These are phyloP conservation scores for Eumaeus atala DNA, from an alignment of 1,140 invertebrate genomes.

Conservation along the genomic window DNA sequence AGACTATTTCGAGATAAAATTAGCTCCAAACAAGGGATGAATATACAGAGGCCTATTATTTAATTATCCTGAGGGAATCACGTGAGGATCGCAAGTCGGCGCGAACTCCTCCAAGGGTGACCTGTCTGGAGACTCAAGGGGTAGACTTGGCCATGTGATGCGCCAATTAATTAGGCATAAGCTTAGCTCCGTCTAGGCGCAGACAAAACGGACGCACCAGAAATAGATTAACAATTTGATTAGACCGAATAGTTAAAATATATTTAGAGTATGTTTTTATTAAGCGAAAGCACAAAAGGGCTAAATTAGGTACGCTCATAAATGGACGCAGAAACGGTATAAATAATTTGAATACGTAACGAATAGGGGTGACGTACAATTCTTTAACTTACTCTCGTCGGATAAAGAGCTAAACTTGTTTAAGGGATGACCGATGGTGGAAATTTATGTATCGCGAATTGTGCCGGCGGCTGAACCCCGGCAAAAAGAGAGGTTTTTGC, in stretches of 20 bases:
- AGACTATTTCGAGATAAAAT: slow-evolving; percentile 13
- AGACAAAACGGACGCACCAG: slow-evolving; percentile 16
- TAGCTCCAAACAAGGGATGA: slow-evolving; percentile 37
- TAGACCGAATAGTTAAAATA: neutral
- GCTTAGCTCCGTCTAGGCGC: slow-evolving; percentile 19
- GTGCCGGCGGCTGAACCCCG: slow-evolving; percentile 55
- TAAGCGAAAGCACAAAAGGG: slow-evolving; percentile 47
- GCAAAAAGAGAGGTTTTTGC: slow-evolving; percentile 61
- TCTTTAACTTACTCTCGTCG: slow-evolving; percentile 65
- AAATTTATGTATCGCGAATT: slow-evolving; percentile 71
- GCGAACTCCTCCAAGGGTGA: slow-evolving; percentile 35
- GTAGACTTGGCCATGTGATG: slow-evolving; percentile 40
- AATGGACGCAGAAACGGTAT: slow-evolving; percentile 64
- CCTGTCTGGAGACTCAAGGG: slow-evolving; percentile 55
- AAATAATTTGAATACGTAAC: slow-evolving; percentile 74
- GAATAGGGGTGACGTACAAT: slow-evolving; percentile 64
- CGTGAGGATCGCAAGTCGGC: slow-evolving; percentile 43
- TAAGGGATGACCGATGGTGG: slow-evolving; percentile 71
- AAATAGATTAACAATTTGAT: slow-evolving; percentile 13
- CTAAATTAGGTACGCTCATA: slow-evolving; percentile 44
- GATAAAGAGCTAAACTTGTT: slow-evolving; percentile 74
- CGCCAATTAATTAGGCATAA: slow-evolving; percentile 61
- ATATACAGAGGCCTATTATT: slow-evolving; percentile 56
- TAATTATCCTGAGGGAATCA: slow-evolving; percentile 58
- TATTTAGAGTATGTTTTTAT: slow-evolving; percentile 41